Conservation (phyloP, 2,888 invertebrate genomes). For the Aelia acuminata region DNA sequence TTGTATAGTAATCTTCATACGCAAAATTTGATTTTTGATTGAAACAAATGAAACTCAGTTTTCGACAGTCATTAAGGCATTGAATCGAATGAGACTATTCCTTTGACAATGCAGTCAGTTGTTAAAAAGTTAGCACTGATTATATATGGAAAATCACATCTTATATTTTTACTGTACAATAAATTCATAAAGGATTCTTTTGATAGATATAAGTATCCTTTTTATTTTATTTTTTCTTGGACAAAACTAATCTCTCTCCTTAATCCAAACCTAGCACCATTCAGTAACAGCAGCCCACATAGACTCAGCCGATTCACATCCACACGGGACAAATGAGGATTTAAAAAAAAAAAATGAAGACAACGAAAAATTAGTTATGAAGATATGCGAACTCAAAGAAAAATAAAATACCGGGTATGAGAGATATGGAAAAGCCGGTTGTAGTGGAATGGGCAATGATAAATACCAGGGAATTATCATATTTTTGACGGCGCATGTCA, state of each 20-base stretch:
- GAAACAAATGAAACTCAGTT: too few species aligned
- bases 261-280: not conserved
- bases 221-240: not conserved
- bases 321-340: not conserved
- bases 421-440: conserved; percentile 27
- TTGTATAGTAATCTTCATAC: too few species aligned
- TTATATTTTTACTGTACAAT: too few species aligned
- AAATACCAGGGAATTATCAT: conserved; percentile 50
- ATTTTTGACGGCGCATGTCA: conserved; percentile 53
- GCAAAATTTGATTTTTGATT: too few species aligned
- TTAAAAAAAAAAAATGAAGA: not conserved
- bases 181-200: not conserved
- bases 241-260: not conserved
- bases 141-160: too few species aligned
- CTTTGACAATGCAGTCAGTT: too few species aligned
- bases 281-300: not conserved
- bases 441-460: conserved; percentile 37
- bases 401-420: conserved; percentile 5
- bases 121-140: too few species aligned
- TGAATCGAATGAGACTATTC: too few species aligned
- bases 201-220: not conserved
- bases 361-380: conserved; percentile 21
- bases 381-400: not conserved
- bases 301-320: not conserved
- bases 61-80: too few species aligned